Base-by-base conservation (phyloP, 2,888 invertebrate species). In the Eupithecia vulgata region DNA sequence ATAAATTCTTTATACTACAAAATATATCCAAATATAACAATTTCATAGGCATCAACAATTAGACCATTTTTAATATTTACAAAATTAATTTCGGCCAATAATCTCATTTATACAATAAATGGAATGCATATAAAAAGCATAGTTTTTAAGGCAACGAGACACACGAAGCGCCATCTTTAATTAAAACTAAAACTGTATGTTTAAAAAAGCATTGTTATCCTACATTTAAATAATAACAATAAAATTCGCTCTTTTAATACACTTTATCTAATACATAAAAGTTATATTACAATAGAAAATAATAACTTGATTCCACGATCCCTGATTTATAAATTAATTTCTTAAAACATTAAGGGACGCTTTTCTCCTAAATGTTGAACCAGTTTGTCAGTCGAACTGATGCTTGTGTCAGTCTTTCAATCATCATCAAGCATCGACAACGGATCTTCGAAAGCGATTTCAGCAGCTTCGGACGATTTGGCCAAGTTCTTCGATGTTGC, bases 391-490 rank as follows among this genome's bases (percentile, higher is more conserved):
- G 70, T 65, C n/a, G 5, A 15, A 13, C 59, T 5, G 59, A 59
- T 59, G 25, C 7, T 17, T 68, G 61, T 17, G 17, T 34, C 62
- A 62, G 40, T 35, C 10, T 30, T 21, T 79, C 77, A 77, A 70
- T 88, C 88, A 15, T 89, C 89, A 12, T 83, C 84, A 5, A 91
- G 81, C 79, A 91, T 76, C 0, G 92, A 90, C 0, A 92, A 73
- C 0, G 92, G 92, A 62, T 92, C 92, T 45, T 87, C 84, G 48
- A 89, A 89, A 0, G 89, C 90, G 0, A 86, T 81, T 73, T 90
- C 85, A 7, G 62, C 5, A 7, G 62, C 10, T 64, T 35, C 57
- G 0, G 88, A 74, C 1, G 83, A 34, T 72, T 82, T 88, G 0
- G 81, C 21, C 25, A 71, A 21, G 6, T 83, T 83, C 75, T 84